Evolutionary conservation across 2,888 invertebrate species (phyloP).

Genomic region (Plutella xylostella): DNA sequence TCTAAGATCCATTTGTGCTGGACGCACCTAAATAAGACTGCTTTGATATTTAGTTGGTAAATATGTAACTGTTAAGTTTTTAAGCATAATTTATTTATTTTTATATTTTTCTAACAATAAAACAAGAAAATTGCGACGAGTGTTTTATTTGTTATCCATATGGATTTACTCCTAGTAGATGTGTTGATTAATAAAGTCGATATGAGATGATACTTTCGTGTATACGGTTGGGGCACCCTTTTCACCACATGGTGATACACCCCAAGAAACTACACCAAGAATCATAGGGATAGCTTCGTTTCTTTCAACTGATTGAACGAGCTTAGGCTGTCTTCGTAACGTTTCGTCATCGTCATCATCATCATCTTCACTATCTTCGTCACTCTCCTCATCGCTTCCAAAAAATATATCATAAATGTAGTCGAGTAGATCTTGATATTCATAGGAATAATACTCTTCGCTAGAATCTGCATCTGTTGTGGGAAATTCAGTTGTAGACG

Average conservation of each 20-base stretch:
- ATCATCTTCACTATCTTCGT: conserved; percentile 11
- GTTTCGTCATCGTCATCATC: conserved; percentile 8
- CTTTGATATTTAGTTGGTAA: background rate
- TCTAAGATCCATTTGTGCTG: too few species aligned
- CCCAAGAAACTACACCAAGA: conserved; percentile 71
- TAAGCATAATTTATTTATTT: background rate
- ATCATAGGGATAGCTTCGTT: conserved; percentile 29
- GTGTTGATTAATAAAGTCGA: conserved; percentile 46
- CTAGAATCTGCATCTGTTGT: too few species aligned
- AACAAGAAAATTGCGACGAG: background rate
- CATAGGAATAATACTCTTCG: too few species aligned
- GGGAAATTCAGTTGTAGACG: too few species aligned
- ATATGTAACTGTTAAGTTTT: background rate
- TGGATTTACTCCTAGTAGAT: too few species aligned
- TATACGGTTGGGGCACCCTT: conserved; percentile 64
- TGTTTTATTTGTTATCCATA: background rate
- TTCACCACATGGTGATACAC: conserved; percentile 60
- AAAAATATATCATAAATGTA: too few species aligned
- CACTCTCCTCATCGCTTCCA: too few species aligned
- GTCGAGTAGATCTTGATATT: too few species aligned
- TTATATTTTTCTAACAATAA: background rate
- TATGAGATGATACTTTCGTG: conserved; percentile 57
- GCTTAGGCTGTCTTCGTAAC: background rate
- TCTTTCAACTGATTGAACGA: too few species aligned
- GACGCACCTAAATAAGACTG: conserved; percentile 1